Evolutionary conservation across 2,888 invertebrate species (phyloP).

Genomic region (Diplazon laetatorius): DNA sequence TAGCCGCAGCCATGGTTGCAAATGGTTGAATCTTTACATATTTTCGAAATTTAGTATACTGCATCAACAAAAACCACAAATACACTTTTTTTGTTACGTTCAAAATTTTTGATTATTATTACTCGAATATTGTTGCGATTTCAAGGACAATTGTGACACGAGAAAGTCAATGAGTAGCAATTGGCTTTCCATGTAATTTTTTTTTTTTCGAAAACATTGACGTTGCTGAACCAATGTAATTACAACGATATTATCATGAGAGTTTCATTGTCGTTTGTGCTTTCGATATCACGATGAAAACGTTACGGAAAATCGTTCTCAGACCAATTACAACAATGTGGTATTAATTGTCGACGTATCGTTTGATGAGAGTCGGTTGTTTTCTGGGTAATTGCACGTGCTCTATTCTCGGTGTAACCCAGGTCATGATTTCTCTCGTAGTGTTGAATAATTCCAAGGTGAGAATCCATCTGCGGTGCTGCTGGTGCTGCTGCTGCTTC

Average conservation of each 20-base stretch:
- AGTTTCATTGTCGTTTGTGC: slow-evolving; percentile 3
- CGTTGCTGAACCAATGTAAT: background rate
- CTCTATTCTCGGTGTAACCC: slow-evolving; percentile 17
- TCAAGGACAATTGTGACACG: no score
- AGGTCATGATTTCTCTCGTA: slow-evolving; percentile 39
- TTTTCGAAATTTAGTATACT: no score
- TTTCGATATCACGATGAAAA: background rate
- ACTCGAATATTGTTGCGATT: no score
- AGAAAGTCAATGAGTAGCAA: background rate
- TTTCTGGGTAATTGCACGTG: slow-evolving; percentile 3
- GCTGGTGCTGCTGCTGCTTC: background rate
- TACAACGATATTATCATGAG: background rate
- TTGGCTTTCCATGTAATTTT: slow-evolving; percentile 14
- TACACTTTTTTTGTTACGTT: no score
- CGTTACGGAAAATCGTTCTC: background rate
- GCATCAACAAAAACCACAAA: no score
- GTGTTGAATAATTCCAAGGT: slow-evolving; percentile 5
- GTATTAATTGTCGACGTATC: slow-evolving; percentile 13
- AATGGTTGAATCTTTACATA: no score
- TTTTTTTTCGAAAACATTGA: slow-evolving; percentile 4
- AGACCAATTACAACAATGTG: slow-evolving; percentile 17
- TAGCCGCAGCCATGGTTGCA: no score
- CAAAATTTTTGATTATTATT: no score
- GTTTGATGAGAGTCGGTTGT: background rate
- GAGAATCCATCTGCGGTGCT: background rate